These are phyloP conservation scores for Charina bottae DNA, from an alignment of 2,113 vertebrate species.

Conservation along the genomic window DNA sequence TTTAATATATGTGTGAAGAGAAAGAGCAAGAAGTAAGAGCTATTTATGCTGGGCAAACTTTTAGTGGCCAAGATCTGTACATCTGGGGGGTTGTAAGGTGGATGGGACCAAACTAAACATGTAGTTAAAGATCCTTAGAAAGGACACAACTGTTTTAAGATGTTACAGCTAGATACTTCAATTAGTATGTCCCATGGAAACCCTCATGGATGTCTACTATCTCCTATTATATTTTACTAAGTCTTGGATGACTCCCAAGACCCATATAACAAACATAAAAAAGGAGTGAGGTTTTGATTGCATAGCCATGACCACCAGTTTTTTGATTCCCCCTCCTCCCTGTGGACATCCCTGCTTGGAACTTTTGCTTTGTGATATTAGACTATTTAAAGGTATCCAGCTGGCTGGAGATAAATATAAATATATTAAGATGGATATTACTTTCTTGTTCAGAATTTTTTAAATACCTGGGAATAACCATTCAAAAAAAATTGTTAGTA, in stretches of 20 bases:
- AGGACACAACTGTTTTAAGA: background rate
- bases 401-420: too few relatives aligned
- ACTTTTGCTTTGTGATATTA: background rate
- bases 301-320: background rate
- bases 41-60: background rate
- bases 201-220: background rate
- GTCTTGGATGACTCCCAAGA: background rate
- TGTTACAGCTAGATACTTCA: background rate
- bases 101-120: background rate
- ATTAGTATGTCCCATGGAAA: background rate
- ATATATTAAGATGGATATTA: background rate
- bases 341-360: background rate
- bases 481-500: background rate
- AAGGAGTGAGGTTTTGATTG: background rate
- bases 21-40: background rate
- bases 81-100: background rate
- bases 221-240: background rate
- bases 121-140: background rate
- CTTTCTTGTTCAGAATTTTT: background rate
- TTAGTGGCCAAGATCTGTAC: background rate
- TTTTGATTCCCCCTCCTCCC: background rate
- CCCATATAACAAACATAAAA: background rate
- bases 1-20: background rate
- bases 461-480: background rate
- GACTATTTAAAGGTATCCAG: background rate